Evolutionary conservation across 2,888 invertebrate genomes (phyloP), one percentile per base, ranked within the genome.

Genomic region (Nemapogon koenigi): DNA sequence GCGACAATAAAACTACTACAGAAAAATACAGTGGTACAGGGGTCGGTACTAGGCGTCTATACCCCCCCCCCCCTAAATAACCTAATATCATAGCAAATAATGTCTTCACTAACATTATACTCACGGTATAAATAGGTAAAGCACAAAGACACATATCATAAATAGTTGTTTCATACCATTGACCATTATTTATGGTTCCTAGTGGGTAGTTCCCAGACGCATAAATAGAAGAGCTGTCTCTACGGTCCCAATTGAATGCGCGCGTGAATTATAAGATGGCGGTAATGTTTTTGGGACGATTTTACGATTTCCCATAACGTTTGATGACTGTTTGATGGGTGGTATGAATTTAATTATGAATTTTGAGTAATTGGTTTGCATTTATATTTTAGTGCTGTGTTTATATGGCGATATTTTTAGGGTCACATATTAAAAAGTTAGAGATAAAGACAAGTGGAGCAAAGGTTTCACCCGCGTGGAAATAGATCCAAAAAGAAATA

Each of bases 231-330:
- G 10, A 19, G 18, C 19, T 19, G 33, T 33, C 33, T 33, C 17
- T 28, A 16, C 15, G 10, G 8, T 18, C 19, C 33, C 51, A 50
- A 43, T 47, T 43, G 51, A 49, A 46, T 53, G 49, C 49, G 44
- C 50, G 41, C 39, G 50, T 57, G 56, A 61, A 55, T 59, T 58
- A 59, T 59, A 62, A 61, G 57, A 55, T 48, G 47, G 49, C 42
- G n/a, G n/a, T 57, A 18, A 3, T 14, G 33, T 11, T 33, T 33
- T 33, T 19, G 18, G n/a, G 11, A 3, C 17, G 19, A 33, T 33
- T 67, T 68, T 65, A 66, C 59, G 59, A 54, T 48, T 59, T 53
- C 53, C 53, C 59, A 59, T 67, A 60, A 66, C 61, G 53, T 57
- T 59, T 57, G 57, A 61, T 50, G 56, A 57, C 51, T 50, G 52